Base-by-base conservation (phyloP, 2,888 invertebrate genomes). In the Lottia gigantea region DNA sequence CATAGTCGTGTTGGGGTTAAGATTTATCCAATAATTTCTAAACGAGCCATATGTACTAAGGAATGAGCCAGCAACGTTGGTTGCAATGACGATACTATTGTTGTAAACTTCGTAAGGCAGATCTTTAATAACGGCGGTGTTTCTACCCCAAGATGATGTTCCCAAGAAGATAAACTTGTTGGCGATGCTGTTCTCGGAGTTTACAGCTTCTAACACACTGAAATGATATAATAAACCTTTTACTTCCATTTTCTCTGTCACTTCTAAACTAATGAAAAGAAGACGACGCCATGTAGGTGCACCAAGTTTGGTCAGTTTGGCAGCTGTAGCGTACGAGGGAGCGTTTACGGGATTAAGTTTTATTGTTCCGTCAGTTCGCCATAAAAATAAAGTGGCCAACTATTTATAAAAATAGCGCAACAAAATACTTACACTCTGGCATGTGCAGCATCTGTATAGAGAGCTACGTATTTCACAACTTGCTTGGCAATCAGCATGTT, bases 71-170 rank as follows among this genome's bases (percentile, higher is more conserved):
- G 67, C 47, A 0, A 46, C 63, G 2, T 25, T 12, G 1, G 8
- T 46, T 25, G 74, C 70, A 23, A 75, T 64, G 6, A 75, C 63
- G 19, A 71, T 73, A 46, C 71, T 61, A 19, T 73, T 71, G 6
- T 66, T 68, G 4, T 68, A 64, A 16, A 64, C 64, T 7, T 16
- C 45, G 1, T 31, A 62, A 0, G 65, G 71, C 15, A 76, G 26
- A 62, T 68, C 72, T 0, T 49, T 16, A 4, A 80, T 74, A 8
- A 79, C 77, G 11, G 45, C 46, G 0, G 64, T 11, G 12, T 76
- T 69, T 19, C 61, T 63, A 16, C 80, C 81, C 81, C 85, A 84
- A 0, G 79, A 75, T 6, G 80, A 81, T 0, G 81, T 81, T 7
- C 83, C 81, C 15, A 85, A 69, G 70, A 81, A 84, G 2, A 77